Conservation (phyloP, 2,797 vertebrate species). For the Onychomys torridus region DNA sequence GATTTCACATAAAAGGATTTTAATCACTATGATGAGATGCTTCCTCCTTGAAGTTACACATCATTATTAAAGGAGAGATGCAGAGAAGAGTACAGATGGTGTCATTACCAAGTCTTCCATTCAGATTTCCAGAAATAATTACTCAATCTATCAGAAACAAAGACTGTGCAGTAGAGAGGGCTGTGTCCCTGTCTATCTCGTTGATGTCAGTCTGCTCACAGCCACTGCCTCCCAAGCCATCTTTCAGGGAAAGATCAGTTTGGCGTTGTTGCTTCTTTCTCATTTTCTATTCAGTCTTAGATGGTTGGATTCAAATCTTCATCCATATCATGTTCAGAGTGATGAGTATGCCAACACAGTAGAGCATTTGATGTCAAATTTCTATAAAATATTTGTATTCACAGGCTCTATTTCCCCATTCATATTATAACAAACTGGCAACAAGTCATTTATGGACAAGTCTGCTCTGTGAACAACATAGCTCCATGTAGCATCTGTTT, state of each 20-base stretch:
- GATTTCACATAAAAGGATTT: background rate
- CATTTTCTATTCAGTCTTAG: background rate
- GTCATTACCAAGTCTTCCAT: background rate
- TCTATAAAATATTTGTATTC: background rate
- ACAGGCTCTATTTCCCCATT: background rate
- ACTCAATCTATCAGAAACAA: background rate
- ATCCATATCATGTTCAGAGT: background rate
- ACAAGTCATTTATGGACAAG: background rate
- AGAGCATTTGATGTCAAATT: background rate
- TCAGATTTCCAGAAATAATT: background rate
- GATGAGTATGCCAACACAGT: background rate
- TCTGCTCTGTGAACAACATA: background rate
- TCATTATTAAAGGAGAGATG: background rate
- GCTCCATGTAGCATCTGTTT: accelerated
- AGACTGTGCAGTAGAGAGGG: background rate
- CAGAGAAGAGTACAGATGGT: background rate
- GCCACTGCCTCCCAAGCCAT: background rate
- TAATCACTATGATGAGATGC: background rate
- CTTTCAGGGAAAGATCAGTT: background rate
- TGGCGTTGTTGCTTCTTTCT: background rate
- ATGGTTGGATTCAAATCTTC: background rate
- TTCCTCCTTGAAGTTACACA: background rate
- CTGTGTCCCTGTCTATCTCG: background rate
- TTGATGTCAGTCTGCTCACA: background rate
- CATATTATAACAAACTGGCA: background rate